Base-by-base conservation (phyloP, 2,113 vertebrate species). In the Salvelinus sp. region DNA sequence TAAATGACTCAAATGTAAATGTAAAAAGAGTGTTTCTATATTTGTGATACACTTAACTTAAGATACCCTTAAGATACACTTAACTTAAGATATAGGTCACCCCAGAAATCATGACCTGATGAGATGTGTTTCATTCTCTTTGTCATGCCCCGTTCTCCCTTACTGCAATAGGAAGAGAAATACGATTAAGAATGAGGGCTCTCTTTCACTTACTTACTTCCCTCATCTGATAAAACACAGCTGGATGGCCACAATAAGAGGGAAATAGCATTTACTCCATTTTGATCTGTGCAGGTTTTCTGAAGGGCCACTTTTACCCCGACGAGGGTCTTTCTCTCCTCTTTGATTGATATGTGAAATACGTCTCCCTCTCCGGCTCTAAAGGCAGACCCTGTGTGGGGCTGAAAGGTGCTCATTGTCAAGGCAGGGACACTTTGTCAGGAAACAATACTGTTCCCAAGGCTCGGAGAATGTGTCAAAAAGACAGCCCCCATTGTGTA, bases 331-430 rank as follows among this genome's bases (percentile, higher is more conserved):
- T 83, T 83, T 86, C 79, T 74, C 69, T 75, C 70, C 81, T 87
- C 82, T 94, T 94, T 94, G 93, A 95, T 95, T 95, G 94, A 94
- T 95, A 92, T 94, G 93, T 94, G 93, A 94, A 94, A 94, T 95
- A 93, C 92, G 91, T 95, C 92, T 91, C 87, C 88, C 87, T 83
- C 64, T 81, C 79, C 82, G 68, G 88, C 91, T 92, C 91, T 91
- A 91, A 93, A 94, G 92, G 88, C 93, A 85, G 90, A 85, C 88
- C 88, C 87, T 93, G 90, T 91, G 90, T 87, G 91, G 50, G 87
- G 87, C 87, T 93, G 92, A 94, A 95, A 95, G 93, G 93, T 94
- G 91, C 87, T 92, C 88, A 94, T 94, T 95, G 94, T 95, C 83
- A 83, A 83, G 84, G 76, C 47, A 83, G 89, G 89, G 92, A 87